phyloP scores from a whole-genome alignment of 2,113 vertebrate species.

The Triplophysa dalaica region DNA sequence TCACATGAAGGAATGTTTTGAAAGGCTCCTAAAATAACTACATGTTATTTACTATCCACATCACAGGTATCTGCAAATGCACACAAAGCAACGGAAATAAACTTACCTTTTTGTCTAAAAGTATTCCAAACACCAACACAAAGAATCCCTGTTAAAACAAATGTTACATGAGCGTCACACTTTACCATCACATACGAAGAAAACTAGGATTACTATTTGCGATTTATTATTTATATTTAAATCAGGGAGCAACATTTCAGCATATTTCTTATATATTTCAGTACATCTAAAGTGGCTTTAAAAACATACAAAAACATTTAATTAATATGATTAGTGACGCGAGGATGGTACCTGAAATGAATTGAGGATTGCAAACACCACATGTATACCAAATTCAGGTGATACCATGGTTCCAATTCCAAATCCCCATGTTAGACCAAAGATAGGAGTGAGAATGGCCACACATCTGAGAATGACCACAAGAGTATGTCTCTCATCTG shows the following conservation, averaged over 20 bases:
- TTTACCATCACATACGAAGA: too few relatives aligned
- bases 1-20: too few relatives aligned
- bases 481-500: constrained; percentile 54
- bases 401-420: not conserved
- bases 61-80: too few relatives aligned
- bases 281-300: too few relatives aligned
- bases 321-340: too few relatives aligned
- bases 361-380: not conserved
- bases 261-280: too few relatives aligned
- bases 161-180: too few relatives aligned
- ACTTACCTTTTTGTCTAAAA: not conserved
- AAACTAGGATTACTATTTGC: too few relatives aligned
- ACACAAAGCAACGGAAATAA: too few relatives aligned
- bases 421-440: not conserved
- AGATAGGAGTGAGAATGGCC: not conserved
- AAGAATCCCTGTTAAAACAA: not conserved
- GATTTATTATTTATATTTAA: too few relatives aligned
- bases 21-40: not conserved
- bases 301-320: too few relatives aligned
- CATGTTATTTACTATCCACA: not conserved
- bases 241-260: too few relatives aligned
- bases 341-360: not conserved
- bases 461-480: constrained; percentile 29
- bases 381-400: not conserved
- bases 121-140: not conserved